Evolutionary conservation across 1,140 invertebrate species (phyloP), one percentile per base, ranked within the genome.

Genomic region (Drosophila littoralis): DNA sequence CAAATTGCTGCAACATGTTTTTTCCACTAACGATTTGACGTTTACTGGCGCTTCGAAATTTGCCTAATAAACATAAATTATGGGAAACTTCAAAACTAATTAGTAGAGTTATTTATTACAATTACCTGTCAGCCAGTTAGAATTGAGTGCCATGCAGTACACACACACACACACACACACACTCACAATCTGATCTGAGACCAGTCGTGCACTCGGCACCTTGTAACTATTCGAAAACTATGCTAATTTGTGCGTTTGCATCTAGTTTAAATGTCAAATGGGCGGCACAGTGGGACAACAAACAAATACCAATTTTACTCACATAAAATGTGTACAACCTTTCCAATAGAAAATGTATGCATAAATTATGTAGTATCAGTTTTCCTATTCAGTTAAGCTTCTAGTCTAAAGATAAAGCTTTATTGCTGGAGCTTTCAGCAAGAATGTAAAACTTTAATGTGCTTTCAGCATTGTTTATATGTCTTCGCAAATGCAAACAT

Each of bases 41-140:
- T 59, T 51, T 58, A 48, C 40, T 43, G 32, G 33, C 40, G 64
- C 70, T 60, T 68, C 36, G 60, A 60, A 66, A 72, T 58, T 43
- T 58, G 45, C 79, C 75, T 82, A 86, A 86, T 89, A 79, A 79
- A 73, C 79, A 88, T 82, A 88, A 89, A 79, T 79, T 77, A 67
- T 68, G 58, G 64, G 36, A 67, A 75, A 71, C 74, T 84, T 86
- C 71, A 68, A 86, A 75, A 76, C 75, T 84, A 88, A 88, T 88
- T 88, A 88, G 83, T 78, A 72, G 69, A 69, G 52, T 81, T 88
- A 88, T 88, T 83, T 89, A 88, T 88, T 89, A 78, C 83, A 89
- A 89, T 89, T 88, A 89, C 77, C 83, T 88, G 83, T 75, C 83
- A 75, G 63, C 66, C 63, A 70, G 59, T 55, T 76, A 17, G 36